Evolutionary conservation across 2,888 invertebrate species (phyloP).

Genomic region (Eulithis prunata): DNA sequence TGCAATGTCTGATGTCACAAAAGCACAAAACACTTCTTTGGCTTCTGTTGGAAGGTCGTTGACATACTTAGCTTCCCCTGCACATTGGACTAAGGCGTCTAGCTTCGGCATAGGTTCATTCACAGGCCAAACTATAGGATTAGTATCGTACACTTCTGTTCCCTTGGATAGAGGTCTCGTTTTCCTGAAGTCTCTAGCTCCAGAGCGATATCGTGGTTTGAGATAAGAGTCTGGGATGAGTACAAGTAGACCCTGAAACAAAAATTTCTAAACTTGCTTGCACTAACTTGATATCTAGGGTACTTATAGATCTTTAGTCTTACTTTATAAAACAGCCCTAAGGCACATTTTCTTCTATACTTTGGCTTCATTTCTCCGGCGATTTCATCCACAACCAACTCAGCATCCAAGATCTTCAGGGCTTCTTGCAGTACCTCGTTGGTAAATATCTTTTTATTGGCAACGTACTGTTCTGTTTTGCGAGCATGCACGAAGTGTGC

Average conservation of each 20-base stretch:
- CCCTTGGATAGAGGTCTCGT: conserved; percentile 85
- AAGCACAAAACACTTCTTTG: conserved; percentile 87
- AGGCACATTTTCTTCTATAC: conserved; percentile 85
- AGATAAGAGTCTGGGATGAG: conserved; percentile 76
- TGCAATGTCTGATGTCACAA: conserved; percentile 83
- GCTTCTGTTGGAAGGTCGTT: conserved; percentile 60
- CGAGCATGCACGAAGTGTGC: conserved; percentile 83
- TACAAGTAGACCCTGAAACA: conserved; percentile 76
- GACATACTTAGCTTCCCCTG: conserved; percentile 87
- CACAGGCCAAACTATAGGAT: conserved; percentile 87
- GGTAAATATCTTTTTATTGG: conserved; percentile 69
- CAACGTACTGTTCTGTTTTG: conserved; percentile 80
- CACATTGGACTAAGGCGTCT: conserved; percentile 85
- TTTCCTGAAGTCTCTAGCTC: conserved; percentile 72
- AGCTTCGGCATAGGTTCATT: conserved; percentile 87
- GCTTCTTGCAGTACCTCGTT: conserved; percentile 78
- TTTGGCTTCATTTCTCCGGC: conserved; percentile 84
- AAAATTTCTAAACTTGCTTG: not conserved
- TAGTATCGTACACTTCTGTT: conserved; percentile 85
- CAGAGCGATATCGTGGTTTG: conserved; percentile 77
- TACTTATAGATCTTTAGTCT: conserved; percentile 12
- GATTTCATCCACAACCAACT: conserved; percentile 69
- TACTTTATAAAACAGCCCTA: conserved; percentile 88
- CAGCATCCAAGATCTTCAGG: conserved; percentile 80
- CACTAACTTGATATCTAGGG: no score